Conservation (phyloP, 2,888 invertebrate genomes). For the Liopterus haemorrhoidalis region DNA sequence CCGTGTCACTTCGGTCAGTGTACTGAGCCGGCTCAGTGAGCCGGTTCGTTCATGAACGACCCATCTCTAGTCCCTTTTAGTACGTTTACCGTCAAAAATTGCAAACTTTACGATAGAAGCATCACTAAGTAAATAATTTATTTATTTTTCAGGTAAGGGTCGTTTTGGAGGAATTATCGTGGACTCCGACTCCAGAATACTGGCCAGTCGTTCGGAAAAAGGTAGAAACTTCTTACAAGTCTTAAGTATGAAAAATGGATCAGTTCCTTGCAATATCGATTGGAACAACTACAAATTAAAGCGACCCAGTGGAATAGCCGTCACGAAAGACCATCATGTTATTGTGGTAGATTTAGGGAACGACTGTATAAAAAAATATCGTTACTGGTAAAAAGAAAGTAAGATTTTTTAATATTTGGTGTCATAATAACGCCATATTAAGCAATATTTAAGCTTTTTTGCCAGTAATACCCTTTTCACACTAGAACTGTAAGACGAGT, state of each 20-base stretch:
- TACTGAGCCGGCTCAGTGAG: too few relatives aligned
- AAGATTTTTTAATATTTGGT: slow-evolving; percentile 3
- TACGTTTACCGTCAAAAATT: too few relatives aligned
- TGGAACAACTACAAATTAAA: slow-evolving; percentile 70
- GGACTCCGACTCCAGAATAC: slow-evolving; percentile 58
- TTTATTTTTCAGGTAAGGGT: slow-evolving; percentile 57
- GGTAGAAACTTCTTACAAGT: slow-evolving; percentile 68
- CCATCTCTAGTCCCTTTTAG: too few relatives aligned
- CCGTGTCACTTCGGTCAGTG: too few relatives aligned
- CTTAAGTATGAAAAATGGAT: slow-evolving; percentile 53
- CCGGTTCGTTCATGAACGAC: too few relatives aligned
- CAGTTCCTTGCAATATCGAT: slow-evolving; percentile 62
- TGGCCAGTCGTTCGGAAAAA: slow-evolving; percentile 70
- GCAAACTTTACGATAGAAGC: too few relatives aligned
- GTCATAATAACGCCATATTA: too few relatives aligned
- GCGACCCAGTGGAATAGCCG: slow-evolving; percentile 72
- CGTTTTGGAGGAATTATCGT: slow-evolving; percentile 74
- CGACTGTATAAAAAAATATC: slow-evolving; percentile 78
- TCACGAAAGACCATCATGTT: slow-evolving; percentile 62
- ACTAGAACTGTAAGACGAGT: too few relatives aligned
- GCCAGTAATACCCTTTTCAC: too few relatives aligned
- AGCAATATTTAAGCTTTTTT: too few relatives aligned
- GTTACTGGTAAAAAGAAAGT: slow-evolving; percentile 58
- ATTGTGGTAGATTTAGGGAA: slow-evolving; percentile 81
- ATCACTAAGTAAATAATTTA: too few relatives aligned